phyloP scores from a whole-genome alignment of 2,888 invertebrate genomes.

The Rhagophthalmus giganteus region DNA sequence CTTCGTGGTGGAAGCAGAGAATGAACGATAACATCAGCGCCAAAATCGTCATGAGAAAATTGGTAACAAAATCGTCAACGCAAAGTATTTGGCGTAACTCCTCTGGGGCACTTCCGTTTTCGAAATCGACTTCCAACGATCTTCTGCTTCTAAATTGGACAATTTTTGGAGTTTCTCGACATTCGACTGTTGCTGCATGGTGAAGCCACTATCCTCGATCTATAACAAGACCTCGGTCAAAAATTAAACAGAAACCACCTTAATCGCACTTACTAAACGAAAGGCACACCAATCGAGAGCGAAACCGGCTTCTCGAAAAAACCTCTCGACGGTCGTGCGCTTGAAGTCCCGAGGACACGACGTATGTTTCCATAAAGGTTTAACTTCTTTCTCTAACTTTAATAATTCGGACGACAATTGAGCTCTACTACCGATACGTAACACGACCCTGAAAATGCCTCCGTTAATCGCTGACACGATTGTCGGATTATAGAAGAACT shows the following conservation, averaged over 20 bases:
- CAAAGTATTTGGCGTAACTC: conserved; percentile 70
- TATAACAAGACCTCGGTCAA: conserved; percentile 33
- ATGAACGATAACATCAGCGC: conserved; percentile 70
- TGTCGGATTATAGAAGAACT: neutral
- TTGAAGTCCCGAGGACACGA: conserved; percentile 83
- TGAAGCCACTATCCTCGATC: conserved; percentile 52
- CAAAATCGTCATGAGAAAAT: conserved; percentile 67
- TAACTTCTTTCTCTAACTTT: conserved; percentile 77
- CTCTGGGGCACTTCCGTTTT: conserved; percentile 66
- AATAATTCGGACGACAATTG: conserved; percentile 73
- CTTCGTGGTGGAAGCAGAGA: conserved; percentile 75
- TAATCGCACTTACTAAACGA: conserved; percentile 73
- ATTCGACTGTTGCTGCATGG: conserved; percentile 49
- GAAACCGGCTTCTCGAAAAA: conserved; percentile 78
- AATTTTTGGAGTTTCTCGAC: conserved; percentile 52
- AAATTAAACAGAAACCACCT: neutral
- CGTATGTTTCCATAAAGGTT: conserved; percentile 74
- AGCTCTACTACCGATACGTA: conserved; percentile 76
- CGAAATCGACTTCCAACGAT: conserved; percentile 66
- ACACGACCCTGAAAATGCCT: conserved; percentile 65
- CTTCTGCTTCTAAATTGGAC: conserved; percentile 48
- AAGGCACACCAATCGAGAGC: conserved; percentile 90
- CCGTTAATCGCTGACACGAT: neutral
- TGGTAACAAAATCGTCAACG: conserved; percentile 72
- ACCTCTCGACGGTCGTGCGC: conserved; percentile 80